Evolutionary conservation across 2,888 invertebrate genomes (phyloP).

Genomic region (Hydroisotoma schaefferi): DNA sequence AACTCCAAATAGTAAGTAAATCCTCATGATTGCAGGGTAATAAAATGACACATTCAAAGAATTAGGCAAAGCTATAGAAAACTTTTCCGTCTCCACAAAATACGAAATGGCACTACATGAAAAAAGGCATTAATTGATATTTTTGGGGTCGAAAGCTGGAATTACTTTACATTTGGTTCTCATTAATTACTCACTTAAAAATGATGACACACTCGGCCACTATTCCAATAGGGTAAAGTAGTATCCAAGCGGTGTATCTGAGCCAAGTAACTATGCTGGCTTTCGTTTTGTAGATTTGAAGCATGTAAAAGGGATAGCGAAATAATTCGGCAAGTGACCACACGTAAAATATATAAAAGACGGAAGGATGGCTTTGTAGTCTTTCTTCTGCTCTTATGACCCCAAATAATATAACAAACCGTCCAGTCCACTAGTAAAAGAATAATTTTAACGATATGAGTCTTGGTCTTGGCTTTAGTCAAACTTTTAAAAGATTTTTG

Average conservation of each 20-base stretch:
- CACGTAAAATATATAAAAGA: slow-evolving; percentile 79
- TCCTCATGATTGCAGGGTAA: slow-evolving; percentile 71
- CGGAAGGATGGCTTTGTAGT: slow-evolving; percentile 80
- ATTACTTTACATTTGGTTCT: too few species aligned
- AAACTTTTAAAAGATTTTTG: slow-evolving; percentile 3
- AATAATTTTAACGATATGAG: slow-evolving; percentile 18
- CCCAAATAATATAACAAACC: slow-evolving; percentile 72
- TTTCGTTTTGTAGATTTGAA: slow-evolving; percentile 70
- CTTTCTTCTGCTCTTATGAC: slow-evolving; percentile 80
- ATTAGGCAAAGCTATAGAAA: slow-evolving; percentile 76
- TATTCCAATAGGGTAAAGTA: slow-evolving; percentile 85
- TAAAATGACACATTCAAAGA: slow-evolving; percentile 80
- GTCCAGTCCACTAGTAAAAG: slow-evolving; percentile 43
- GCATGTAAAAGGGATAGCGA: slow-evolving; percentile 90
- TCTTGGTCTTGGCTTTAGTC: slow-evolving; percentile 4
- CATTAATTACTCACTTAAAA: slow-evolving; percentile 53
- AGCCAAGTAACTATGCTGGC: slow-evolving; percentile 80
- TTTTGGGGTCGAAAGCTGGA: too few species aligned
- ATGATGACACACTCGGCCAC: slow-evolving; percentile 79
- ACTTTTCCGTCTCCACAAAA: slow-evolving; percentile 76
- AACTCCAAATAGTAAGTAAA: slow-evolving; percentile 71
- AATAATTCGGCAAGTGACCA: slow-evolving; percentile 76
- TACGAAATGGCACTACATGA: slow-evolving; percentile 77
- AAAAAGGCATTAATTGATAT: slow-evolving; percentile 47
- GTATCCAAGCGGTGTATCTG: slow-evolving; percentile 80